Conservation (phyloP, 2,797 vertebrate species). For the Distichodus sexfasciatus region DNA sequence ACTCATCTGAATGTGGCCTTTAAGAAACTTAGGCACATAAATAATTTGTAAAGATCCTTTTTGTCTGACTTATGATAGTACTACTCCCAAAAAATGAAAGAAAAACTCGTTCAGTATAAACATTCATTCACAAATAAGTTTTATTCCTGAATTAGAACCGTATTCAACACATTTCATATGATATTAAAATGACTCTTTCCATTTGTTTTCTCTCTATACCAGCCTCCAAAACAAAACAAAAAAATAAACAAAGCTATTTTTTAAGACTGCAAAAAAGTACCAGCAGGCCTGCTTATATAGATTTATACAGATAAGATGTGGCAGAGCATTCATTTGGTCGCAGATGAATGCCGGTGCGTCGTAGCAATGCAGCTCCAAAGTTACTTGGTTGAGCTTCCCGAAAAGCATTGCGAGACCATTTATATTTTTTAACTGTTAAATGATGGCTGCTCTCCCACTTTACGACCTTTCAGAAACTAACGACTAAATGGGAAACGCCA, state of each 20-base stretch:
- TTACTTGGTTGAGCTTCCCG: conserved; percentile 55
- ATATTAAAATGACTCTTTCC: conserved; percentile 76
- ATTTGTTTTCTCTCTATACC: conserved; percentile 73
- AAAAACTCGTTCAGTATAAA: not conserved
- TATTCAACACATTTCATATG: conserved; percentile 75
- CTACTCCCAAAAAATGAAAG: not conserved
- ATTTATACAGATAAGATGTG: conserved; percentile 73
- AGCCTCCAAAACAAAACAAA: conserved; percentile 36
- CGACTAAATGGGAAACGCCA: no score
- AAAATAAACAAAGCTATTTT: conserved; percentile 58
- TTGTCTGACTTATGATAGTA: no score
- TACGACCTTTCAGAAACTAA: not conserved
- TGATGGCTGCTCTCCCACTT: not conserved
- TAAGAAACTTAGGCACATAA: no score
- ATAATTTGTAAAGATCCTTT: no score
- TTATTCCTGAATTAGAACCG: conserved; percentile 80
- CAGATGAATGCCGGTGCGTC: conserved; percentile 56
- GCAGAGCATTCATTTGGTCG: conserved; percentile 65
- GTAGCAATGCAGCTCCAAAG: conserved; percentile 57
- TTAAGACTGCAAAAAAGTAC: conserved; percentile 81
- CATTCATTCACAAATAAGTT: conserved; percentile 76
- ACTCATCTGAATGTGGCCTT: no score
- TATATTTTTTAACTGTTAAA: not conserved
- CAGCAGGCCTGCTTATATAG: conserved; percentile 67
- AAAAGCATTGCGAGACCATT: not conserved